phyloP scores from a whole-genome alignment of 2,113 vertebrate genomes.

The Oceanodroma tethys region DNA sequence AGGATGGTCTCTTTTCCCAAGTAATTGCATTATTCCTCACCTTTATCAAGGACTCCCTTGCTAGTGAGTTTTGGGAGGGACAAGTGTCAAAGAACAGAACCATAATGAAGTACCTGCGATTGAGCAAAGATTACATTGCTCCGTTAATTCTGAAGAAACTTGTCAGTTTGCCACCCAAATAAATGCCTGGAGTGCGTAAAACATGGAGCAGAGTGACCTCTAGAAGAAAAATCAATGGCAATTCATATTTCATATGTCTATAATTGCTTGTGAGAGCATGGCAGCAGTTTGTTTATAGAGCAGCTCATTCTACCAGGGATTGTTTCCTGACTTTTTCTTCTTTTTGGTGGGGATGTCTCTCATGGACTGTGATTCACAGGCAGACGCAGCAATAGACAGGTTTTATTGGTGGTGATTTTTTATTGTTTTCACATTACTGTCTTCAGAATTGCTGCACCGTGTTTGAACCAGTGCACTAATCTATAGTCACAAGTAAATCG shows the following conservation, averaged over 20 bases:
- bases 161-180: slow-evolving; percentile 81
- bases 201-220: slow-evolving; percentile 76
- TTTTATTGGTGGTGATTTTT: slow-evolving; percentile 22
- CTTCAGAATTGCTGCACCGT: background rate
- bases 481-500: background rate
- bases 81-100: slow-evolving; percentile 70
- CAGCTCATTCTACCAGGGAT: slow-evolving; percentile 23
- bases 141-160: slow-evolving; percentile 71
- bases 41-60: slow-evolving; percentile 63
- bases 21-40: slow-evolving; percentile 71
- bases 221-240: slow-evolving; percentile 83
- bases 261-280: slow-evolving; percentile 83
- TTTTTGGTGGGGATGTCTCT: slow-evolving; percentile 26
- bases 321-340: slow-evolving; percentile 63
- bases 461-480: slow-evolving; percentile 7
- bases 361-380: slow-evolving; percentile 40
- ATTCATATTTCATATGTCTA: slow-evolving; percentile 89
- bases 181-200: slow-evolving; percentile 81
- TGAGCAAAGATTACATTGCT: slow-evolving; percentile 70
- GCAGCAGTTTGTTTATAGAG: slow-evolving; percentile 70
- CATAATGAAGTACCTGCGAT: slow-evolving; percentile 73
- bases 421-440: slow-evolving; percentile 23
- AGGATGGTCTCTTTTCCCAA: slow-evolving; percentile 31
- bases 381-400: slow-evolving; percentile 16
- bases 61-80: slow-evolving; percentile 69